Conservation (phyloP, 2,113 vertebrate genomes). For the Apistogramma diplotaenia region DNA sequence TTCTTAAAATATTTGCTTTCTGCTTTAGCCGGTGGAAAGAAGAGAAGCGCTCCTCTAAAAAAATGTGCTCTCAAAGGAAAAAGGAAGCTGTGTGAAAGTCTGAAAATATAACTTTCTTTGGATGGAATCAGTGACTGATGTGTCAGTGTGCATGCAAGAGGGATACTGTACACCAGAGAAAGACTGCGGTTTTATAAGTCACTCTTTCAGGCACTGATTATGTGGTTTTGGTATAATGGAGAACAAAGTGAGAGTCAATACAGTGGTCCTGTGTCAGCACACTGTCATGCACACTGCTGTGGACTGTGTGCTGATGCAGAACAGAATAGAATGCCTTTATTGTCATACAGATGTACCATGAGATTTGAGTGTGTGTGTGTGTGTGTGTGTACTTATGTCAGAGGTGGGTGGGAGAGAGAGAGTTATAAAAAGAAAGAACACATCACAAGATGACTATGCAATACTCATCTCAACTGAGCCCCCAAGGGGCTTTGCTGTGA, state of each 20-base stretch:
- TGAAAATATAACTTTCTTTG: background rate
- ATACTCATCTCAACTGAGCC: constrained; percentile 9
- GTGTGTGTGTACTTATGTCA: background rate
- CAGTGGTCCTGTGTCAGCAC: background rate
- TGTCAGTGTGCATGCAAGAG: background rate
- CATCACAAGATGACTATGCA: background rate
- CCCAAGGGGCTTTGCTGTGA: constrained; percentile 14
- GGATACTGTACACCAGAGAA: background rate
- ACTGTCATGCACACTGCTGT: background rate
- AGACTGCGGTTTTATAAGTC: constrained; percentile 15
- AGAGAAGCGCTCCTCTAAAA: background rate
- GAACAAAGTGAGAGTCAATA: background rate
- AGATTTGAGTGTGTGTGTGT: too few species aligned
- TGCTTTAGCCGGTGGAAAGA: background rate
- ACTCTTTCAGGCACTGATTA: constrained; percentile 9
- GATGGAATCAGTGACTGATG: constrained; percentile 10
- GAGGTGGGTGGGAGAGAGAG: background rate
- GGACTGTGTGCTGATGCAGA: background rate
- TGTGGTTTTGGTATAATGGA: background rate
- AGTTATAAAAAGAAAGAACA: background rate
- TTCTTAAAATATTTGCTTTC: constrained; percentile 25
- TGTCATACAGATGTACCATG: too few species aligned
- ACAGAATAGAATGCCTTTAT: too few species aligned
- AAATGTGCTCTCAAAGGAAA: background rate
- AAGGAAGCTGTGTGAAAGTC: background rate